Conservation (phyloP, 1,140 invertebrate genomes). For the Zaprionus kolodkinae region DNA sequence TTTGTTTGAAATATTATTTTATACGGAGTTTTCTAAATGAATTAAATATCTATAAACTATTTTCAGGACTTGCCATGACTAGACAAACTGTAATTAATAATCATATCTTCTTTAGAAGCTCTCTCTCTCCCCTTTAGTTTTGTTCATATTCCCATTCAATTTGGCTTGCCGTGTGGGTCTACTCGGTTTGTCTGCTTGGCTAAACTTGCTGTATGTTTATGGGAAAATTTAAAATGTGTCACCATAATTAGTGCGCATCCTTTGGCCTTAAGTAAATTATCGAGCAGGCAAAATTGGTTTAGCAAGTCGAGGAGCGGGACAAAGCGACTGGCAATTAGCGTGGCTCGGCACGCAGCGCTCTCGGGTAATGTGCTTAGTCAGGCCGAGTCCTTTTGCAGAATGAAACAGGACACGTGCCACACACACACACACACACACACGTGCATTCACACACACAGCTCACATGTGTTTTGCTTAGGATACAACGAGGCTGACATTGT, state of each 20-base stretch:
- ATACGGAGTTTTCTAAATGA: too few relatives aligned
- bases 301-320: conserved; percentile 50
- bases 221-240: conserved; percentile 43
- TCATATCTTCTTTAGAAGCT: neutral
- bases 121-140: neutral
- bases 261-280: conserved; percentile 74
- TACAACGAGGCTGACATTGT: conserved; percentile 61
- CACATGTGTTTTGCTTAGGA: conserved; percentile 25
- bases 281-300: conserved; percentile 70
- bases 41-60: neutral
- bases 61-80: neutral
- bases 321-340: conserved; percentile 77
- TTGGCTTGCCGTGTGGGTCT: neutral
- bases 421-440: conserved; percentile 27
- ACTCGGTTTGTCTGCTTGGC: neutral
- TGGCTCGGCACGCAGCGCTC: conserved; percentile 40
- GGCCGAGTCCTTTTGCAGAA: conserved; percentile 52
- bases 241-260: conserved; percentile 40
- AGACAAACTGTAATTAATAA: neutral
- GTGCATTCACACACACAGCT: conserved; percentile 1
- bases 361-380: conserved; percentile 73
- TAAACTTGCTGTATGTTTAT: conserved; percentile 34
- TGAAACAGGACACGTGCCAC: conserved; percentile 64
- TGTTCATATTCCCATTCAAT: neutral
- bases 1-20: too few relatives aligned